A percentile compares a stretch with the other conserved stretches of the same genome.
These are phyloP conservation scores for Benthosema pterotum DNA, from an alignment of 2,797 vertebrate species.

Conservation along the genomic window DNA sequence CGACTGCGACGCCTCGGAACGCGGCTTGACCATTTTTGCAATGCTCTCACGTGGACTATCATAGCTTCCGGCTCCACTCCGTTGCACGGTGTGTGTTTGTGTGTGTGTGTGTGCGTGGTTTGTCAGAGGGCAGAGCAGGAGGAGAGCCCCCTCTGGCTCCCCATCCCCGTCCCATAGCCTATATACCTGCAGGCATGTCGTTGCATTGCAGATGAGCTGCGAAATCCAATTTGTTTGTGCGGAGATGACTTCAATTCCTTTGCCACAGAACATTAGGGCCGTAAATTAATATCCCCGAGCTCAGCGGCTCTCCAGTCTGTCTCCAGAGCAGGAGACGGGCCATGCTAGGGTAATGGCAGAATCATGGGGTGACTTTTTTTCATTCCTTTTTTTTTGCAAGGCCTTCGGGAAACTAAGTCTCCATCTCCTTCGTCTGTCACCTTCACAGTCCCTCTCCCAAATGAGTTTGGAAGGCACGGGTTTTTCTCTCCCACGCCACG, in stretches of 20 bases:
- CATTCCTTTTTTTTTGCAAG: constrained; percentile 38
- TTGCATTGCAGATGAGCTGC: constrained; percentile 64
- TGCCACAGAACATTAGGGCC: constrained; percentile 77
- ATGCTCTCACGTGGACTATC: constrained; percentile 5
- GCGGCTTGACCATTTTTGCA: constrained; percentile 26
- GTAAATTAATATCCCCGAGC: constrained; percentile 74
- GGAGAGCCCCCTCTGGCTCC: constrained; percentile 24
- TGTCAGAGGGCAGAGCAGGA: not conserved
- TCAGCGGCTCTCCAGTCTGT: constrained; percentile 52
- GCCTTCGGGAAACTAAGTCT: constrained; percentile 10
- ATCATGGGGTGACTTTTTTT: constrained; percentile 48
- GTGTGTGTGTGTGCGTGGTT: no score
- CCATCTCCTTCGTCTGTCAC: constrained; percentile 52
- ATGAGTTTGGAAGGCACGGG: constrained; percentile 49
- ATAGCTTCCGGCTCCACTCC: constrained; percentile 2
- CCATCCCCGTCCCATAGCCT: no score
- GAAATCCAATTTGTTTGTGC: constrained; percentile 76
- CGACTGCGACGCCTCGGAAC: no score
- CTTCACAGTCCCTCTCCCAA: constrained; percentile 56
- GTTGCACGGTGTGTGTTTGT: not conserved
- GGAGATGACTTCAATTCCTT: constrained; percentile 73
- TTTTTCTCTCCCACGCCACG: constrained; percentile 48
- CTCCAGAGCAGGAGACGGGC: constrained; percentile 48
- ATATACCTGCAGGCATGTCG: constrained; percentile 52
- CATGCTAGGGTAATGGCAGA: constrained; percentile 48